Conservation (phyloP, 2,888 invertebrate genomes). For the Teleiodes luculella region DNA sequence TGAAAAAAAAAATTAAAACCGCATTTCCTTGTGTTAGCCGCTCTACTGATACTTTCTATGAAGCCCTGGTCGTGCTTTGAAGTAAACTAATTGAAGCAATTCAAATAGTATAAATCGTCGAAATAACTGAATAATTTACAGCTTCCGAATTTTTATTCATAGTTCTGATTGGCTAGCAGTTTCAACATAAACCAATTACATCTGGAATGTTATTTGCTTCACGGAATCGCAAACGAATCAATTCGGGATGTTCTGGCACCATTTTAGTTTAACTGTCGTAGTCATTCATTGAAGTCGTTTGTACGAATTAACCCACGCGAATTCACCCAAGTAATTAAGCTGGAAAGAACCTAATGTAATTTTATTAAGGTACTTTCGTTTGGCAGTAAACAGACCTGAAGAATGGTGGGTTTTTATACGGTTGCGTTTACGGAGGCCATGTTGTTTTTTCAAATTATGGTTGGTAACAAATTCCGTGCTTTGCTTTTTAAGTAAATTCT, state of each 20-base stretch:
- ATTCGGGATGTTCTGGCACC: background rate
- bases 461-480: background rate
- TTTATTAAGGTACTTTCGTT: slow-evolving; percentile 42
- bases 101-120: no score
- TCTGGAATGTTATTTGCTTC: background rate
- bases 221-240: background rate
- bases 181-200: background rate
- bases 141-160: no score
- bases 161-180: no score
- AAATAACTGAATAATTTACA: no score
- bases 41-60: no score
- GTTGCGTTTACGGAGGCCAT: slow-evolving; percentile 1
- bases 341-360: slow-evolving; percentile 33
- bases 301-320: slow-evolving; percentile 37
- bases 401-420: slow-evolving; percentile 38
- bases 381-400: slow-evolving; percentile 39
- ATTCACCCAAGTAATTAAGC: slow-evolving; percentile 43
- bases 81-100: no score
- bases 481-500: no score
- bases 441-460: slow-evolving; percentile 1
- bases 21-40: no score
- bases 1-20: no score
- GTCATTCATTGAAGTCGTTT: slow-evolving; percentile 38
- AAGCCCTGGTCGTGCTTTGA: no score
- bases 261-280: slow-evolving; percentile 33